A percentile compares a stretch with the other conserved stretches of the same genome.
Conservation (phyloP, 2,797 vertebrate species). For the Pteronotus mesoamericanus region DNA sequence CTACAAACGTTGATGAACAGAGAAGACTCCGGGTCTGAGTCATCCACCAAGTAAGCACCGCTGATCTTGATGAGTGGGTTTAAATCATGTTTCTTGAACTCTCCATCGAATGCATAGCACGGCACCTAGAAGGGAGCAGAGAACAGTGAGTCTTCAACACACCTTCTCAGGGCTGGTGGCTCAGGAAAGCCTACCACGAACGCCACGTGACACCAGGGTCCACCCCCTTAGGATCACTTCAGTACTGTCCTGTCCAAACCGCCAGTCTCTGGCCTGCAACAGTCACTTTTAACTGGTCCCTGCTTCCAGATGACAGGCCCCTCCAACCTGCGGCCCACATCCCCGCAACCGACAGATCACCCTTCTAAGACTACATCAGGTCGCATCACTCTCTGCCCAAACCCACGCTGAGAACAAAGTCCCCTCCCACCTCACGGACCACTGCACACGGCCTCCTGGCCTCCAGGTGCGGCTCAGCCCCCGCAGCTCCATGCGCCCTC, state of each 20-base stretch:
- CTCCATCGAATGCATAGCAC: constrained; percentile 90
- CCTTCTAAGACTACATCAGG: background rate
- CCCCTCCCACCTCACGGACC: background rate
- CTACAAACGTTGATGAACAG: constrained; percentile 97
- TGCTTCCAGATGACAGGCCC: background rate
- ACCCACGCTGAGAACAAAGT: background rate
- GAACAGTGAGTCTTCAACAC: too few relatives aligned
- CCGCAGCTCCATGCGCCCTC: rapidly evolving
- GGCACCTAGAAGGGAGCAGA: constrained; percentile 86
- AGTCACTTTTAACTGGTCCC: background rate
- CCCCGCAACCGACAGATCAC: background rate
- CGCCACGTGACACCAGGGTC: background rate
- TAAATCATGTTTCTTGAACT: constrained; percentile 92
- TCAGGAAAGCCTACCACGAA: rapidly evolving
- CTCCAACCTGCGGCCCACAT: background rate
- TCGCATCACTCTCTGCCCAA: background rate
- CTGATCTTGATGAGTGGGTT: constrained; percentile 90
- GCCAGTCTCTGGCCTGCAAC: background rate
- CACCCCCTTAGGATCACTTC: background rate
- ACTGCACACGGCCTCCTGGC: background rate
- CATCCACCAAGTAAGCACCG: constrained; percentile 92
- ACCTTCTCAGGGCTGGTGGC: rapidly evolving
- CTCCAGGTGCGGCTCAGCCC: background rate
- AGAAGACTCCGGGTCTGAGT: constrained; percentile 84
- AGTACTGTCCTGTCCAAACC: background rate